phyloP scores from a whole-genome alignment of 2,797 vertebrate species.

The Sebastes matsubarae region DNA sequence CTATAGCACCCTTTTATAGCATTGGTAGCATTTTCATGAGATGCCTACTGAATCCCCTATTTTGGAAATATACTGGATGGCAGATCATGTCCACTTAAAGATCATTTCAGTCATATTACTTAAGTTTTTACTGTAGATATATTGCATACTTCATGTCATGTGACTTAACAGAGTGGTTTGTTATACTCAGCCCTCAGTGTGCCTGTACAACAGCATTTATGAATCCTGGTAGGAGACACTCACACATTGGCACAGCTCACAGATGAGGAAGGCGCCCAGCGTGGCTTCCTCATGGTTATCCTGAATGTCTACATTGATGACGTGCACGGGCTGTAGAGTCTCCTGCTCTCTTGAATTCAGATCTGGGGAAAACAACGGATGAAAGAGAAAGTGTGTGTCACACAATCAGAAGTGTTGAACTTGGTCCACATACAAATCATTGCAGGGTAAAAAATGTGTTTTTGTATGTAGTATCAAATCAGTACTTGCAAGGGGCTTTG shows the following conservation, averaged over 20 bases:
- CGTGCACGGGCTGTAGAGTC: conserved; percentile 95
- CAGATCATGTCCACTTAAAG: neutral
- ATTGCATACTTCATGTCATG: neutral
- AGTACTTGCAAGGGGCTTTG: neutral
- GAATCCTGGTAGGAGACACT: conserved; percentile 77
- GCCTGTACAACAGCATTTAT: neutral
- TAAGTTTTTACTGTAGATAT: neutral
- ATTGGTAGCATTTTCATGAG: neutral
- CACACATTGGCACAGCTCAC: conserved; percentile 99
- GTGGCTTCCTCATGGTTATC: conserved; percentile 99
- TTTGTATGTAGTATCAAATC: neutral
- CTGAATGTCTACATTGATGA: conserved; percentile 99
- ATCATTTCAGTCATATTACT: neutral
- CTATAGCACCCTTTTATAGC: neutral
- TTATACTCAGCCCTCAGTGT: neutral
- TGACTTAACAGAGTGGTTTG: neutral
- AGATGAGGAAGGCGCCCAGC: conserved; percentile 98
- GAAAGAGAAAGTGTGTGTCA: neutral
- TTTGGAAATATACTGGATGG: neutral
- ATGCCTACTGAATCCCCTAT: neutral
- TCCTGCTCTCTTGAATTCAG: conserved; percentile 97
- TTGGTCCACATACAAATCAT: neutral
- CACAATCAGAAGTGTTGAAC: neutral
- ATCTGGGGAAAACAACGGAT: conserved; percentile 77
- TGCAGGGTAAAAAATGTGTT: neutral